These are phyloP conservation scores for Latheticus oryzae DNA, from an alignment of 2,888 invertebrate genomes.

Conservation along the genomic window DNA sequence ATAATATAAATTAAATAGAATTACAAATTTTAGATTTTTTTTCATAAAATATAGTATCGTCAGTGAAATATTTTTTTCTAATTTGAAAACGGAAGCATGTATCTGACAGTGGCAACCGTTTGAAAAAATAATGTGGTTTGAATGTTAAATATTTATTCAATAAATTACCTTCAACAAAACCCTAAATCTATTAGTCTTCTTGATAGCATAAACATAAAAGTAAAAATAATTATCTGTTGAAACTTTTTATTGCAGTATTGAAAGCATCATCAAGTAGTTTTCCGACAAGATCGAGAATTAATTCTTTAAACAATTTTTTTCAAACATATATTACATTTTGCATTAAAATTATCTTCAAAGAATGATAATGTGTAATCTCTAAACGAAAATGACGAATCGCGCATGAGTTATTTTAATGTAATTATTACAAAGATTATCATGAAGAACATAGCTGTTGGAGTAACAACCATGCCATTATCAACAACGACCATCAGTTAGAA, in stretches of 20 bases:
- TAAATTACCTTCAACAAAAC: slow-evolving; percentile 22
- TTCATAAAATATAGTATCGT: no score
- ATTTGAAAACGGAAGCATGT: no score
- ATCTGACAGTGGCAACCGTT: no score
- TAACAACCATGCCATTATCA: slow-evolving; percentile 60
- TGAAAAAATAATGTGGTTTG: no score
- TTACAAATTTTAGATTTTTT: no score
- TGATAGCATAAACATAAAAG: slow-evolving; percentile 28
- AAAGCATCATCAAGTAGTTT: slow-evolving; percentile 25
- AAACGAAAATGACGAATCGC: slow-evolving; percentile 13
- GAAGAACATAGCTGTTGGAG: slow-evolving; percentile 55
- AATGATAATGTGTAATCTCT: background rate
- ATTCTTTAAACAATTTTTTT: background rate
- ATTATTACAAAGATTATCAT: slow-evolving; percentile 49
- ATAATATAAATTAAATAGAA: no score
- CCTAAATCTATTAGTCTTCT: slow-evolving; percentile 25
- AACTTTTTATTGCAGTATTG: slow-evolving; percentile 29
- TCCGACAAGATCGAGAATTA: slow-evolving; percentile 9
- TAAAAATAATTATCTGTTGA: slow-evolving; percentile 30
- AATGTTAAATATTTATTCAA: slow-evolving; percentile 28
- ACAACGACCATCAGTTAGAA: slow-evolving; percentile 59
- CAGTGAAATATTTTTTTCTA: no score
- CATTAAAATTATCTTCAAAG: no score
- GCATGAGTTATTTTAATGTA: slow-evolving; percentile 42
- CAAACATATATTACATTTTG: no score